Percentiles rank a stretch among this genome's conserved stretches.
phyloP scores from a whole-genome alignment of 2,113 vertebrate species.

The Mesocricetus auratus region DNA sequence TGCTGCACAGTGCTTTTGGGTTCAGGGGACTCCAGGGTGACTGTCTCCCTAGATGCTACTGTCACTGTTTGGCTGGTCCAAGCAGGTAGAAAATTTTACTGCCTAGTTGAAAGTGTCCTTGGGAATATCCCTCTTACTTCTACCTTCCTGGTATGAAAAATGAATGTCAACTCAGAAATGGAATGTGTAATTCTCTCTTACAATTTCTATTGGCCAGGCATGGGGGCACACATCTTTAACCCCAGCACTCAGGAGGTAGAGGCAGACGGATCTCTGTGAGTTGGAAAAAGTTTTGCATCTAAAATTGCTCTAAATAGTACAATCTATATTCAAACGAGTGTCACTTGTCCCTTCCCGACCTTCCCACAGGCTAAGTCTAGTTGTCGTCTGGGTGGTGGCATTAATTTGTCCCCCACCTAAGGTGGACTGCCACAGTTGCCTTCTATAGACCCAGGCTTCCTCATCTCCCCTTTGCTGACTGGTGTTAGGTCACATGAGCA shows the following conservation, averaged over 20 bases:
- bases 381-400: background rate
- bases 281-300: background rate
- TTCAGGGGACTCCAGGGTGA: accelerated
- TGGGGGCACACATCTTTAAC: background rate
- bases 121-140: background rate
- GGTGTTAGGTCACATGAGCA: background rate
- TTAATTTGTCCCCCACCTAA: background rate
- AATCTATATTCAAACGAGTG: background rate
- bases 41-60: accelerated
- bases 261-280: background rate
- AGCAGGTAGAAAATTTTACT: background rate
- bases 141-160: background rate
- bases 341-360: background rate
- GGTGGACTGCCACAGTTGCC: background rate
- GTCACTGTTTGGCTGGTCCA: background rate
- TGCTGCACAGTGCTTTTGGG: background rate
- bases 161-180: background rate
- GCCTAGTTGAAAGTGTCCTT: background rate
- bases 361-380: too few species aligned
- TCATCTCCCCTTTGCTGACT: background rate
- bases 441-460: background rate
- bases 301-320: background rate
- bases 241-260: background rate
- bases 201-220: background rate
- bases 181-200: background rate